Percentiles rank a stretch among this genome's conserved stretches.
Evolutionary conservation across 2,888 invertebrate genomes (phyloP).

Genomic region (Neoaliturus tenellus): DNA sequence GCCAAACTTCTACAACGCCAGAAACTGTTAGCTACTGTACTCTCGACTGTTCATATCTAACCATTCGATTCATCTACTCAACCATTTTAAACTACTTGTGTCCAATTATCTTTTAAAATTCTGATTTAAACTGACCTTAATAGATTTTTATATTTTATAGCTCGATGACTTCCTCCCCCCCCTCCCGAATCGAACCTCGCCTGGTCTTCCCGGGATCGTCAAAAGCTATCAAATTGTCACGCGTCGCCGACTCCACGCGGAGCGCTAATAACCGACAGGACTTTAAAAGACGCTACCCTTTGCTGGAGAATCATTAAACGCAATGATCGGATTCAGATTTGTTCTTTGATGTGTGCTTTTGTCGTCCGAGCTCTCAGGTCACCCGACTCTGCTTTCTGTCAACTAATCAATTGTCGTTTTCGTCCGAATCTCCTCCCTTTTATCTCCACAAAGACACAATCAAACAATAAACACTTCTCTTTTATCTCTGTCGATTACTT

Average conservation of each 20-base stretch:
- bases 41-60: too few species aligned
- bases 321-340: conserved; percentile 38
- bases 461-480: conserved; percentile 44
- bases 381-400: conserved; percentile 7
- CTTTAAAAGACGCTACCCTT: conserved; percentile 43
- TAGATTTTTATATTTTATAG: too few species aligned
- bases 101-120: too few species aligned
- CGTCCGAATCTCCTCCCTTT: conserved; percentile 33
- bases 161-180: too few species aligned
- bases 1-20: too few species aligned
- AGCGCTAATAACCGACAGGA: not conserved
- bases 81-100: too few species aligned
- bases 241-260: not conserved
- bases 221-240: not conserved
- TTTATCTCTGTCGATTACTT: conserved; percentile 28
- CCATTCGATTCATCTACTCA: too few species aligned
- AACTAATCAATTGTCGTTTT: conserved; percentile 34
- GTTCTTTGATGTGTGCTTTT: conserved; percentile 40
- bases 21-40: too few species aligned
- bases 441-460: conserved; percentile 38
- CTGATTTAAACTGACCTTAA: too few species aligned
- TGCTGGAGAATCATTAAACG: conserved; percentile 39
- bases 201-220: too few species aligned
- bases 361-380: not conserved
- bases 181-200: too few species aligned